Conservation (phyloP, 2,113 vertebrate species). For the Edolisoma coerulescens region DNA sequence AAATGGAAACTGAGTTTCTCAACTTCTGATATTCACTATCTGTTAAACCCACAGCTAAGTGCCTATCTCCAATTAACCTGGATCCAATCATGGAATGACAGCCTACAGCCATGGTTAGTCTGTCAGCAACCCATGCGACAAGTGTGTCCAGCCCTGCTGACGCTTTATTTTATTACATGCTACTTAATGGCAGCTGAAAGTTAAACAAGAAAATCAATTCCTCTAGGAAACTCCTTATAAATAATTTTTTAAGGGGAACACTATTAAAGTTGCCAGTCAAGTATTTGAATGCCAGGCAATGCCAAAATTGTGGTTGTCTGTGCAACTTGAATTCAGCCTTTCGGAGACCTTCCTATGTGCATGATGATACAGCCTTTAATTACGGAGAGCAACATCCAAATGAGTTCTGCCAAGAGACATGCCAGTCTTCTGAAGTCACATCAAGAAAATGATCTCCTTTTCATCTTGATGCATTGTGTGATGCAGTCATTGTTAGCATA, state of each 20-base stretch:
- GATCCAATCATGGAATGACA: neutral
- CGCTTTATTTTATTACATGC: neutral
- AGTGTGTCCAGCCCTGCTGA: neutral
- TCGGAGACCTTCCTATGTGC: neutral
- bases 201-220: neutral
- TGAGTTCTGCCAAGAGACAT: constrained; percentile 49
- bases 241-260: neutral
- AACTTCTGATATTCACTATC: neutral
- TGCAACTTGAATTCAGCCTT: neutral
- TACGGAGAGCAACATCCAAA: constrained; percentile 44
- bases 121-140: neutral
- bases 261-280: neutral
- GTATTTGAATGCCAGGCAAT: neutral
- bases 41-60: neutral
- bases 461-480: neutral
- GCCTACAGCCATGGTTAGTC: neutral
- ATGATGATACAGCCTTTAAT: constrained; percentile 1
- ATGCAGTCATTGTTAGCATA: constrained; percentile 46
- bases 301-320: neutral
- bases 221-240: neutral
- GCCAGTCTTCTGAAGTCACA: constrained; percentile 1
- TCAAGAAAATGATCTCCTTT: constrained; percentile 28
- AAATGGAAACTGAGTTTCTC: neutral
- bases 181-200: neutral
- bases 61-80: neutral